These are phyloP conservation scores for Narcine bancroftii DNA, from an alignment of 2,113 vertebrate species.

Conservation along the genomic window DNA sequence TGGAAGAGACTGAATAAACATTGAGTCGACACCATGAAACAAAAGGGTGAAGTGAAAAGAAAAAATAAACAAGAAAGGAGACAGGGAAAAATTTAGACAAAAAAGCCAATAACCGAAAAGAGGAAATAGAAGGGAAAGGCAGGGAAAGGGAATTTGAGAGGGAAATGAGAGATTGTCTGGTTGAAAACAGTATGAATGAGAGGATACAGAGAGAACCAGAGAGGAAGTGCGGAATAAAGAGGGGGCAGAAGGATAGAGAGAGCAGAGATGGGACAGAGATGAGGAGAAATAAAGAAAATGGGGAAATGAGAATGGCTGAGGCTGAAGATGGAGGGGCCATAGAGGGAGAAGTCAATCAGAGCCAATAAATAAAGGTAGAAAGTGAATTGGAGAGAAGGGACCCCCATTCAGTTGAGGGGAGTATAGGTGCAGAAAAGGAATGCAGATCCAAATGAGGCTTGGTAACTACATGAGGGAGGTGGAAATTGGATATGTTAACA, in stretches of 20 bases:
- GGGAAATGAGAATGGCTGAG: not conserved
- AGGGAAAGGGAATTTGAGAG: not conserved
- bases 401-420: too few species aligned
- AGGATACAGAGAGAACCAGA: not conserved
- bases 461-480: not conserved
- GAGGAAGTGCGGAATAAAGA: not conserved
- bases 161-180: not conserved
- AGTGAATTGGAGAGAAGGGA: not conserved
- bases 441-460: not conserved
- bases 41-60: not conserved
- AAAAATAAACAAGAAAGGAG: not conserved
- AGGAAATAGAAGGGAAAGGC: not conserved
- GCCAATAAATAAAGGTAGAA: not conserved
- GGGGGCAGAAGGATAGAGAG: not conserved
- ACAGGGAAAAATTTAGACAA: not conserved
- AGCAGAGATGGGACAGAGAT: not conserved
- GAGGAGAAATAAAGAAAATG: not conserved
- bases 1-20: not conserved
- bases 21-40: not conserved
- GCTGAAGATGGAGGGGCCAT: not conserved
- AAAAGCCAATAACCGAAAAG: not conserved
- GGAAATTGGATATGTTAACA: not conserved
- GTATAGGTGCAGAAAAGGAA: not conserved
- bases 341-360: not conserved
- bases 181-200: not conserved